These are phyloP conservation scores for Eupithecia vulgata DNA, from an alignment of 2,888 invertebrate species.

Conservation along the genomic window DNA sequence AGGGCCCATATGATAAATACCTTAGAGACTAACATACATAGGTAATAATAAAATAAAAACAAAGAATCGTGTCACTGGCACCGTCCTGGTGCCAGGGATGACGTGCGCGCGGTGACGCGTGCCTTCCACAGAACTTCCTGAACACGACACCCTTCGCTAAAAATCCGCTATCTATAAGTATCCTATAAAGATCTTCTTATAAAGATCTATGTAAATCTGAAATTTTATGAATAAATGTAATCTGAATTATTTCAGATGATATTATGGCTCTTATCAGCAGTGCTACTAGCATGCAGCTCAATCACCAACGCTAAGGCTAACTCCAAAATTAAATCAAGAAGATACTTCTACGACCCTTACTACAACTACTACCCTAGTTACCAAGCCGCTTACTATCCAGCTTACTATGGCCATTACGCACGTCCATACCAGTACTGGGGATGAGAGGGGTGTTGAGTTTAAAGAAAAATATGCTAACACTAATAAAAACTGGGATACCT, in stretches of 20 bases:
- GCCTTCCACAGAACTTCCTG: too few species aligned
- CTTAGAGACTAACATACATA: too few species aligned
- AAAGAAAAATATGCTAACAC: background rate
- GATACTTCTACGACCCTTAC: background rate
- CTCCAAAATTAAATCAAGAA: background rate
- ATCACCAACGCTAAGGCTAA: background rate
- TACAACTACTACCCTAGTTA: background rate
- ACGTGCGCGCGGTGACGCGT: too few species aligned
- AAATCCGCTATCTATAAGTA: too few species aligned
- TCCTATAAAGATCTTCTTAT: too few species aligned
- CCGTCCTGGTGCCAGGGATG: too few species aligned
- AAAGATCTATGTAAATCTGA: too few species aligned
- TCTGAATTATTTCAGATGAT: background rate
- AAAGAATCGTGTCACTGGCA: too few species aligned
- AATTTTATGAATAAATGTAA: too few species aligned
- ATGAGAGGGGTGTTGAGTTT: background rate
- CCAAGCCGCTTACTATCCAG: background rate
- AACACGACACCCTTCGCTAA: too few species aligned
- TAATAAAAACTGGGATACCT: background rate
- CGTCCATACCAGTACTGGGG: background rate
- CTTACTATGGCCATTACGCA: background rate
- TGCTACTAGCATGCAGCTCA: background rate
- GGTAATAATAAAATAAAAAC: too few species aligned
- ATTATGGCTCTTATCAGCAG: background rate
- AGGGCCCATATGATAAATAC: too few species aligned